These are phyloP conservation scores for Alethe diademata DNA, from an alignment of 2,113 vertebrate genomes.

Conservation along the genomic window DNA sequence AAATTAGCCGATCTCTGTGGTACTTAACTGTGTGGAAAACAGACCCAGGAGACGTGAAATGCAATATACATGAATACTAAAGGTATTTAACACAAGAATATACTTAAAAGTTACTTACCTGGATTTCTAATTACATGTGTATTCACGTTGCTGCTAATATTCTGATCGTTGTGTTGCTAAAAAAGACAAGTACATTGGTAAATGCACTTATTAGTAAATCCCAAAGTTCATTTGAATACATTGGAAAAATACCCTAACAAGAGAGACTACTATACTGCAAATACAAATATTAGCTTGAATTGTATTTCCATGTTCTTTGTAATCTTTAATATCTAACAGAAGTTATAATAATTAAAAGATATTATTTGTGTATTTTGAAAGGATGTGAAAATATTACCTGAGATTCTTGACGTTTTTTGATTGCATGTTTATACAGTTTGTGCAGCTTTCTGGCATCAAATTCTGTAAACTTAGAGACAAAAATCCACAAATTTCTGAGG, in stretches of 20 bases:
- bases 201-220: not conserved
- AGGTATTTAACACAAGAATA: not conserved
- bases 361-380: not conserved
- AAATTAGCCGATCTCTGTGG: not conserved
- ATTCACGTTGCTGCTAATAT: conserved; percentile 80
- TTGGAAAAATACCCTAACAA: not conserved
- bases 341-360: not conserved
- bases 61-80: not conserved
- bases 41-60: not conserved
- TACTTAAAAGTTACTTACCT: conserved; percentile 75
- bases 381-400: conserved; percentile 77
- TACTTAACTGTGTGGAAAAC: not conserved
- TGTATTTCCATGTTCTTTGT: not conserved
- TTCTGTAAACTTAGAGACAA: conserved; percentile 98
- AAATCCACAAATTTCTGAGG: conserved; percentile 96
- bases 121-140: conserved; percentile 84
- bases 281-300: not conserved
- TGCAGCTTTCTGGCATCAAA: conserved; percentile 98
- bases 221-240: not conserved
- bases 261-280: not conserved
- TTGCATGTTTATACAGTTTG: conserved; percentile 97
- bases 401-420: conserved; percentile 97
- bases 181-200: conserved; percentile 44
- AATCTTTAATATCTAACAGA: not conserved
- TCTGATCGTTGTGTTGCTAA: conserved; percentile 87